phyloP scores from a whole-genome alignment of 53 echinoderm and acorn worm species.

The Antedon mediterranea region DNA sequence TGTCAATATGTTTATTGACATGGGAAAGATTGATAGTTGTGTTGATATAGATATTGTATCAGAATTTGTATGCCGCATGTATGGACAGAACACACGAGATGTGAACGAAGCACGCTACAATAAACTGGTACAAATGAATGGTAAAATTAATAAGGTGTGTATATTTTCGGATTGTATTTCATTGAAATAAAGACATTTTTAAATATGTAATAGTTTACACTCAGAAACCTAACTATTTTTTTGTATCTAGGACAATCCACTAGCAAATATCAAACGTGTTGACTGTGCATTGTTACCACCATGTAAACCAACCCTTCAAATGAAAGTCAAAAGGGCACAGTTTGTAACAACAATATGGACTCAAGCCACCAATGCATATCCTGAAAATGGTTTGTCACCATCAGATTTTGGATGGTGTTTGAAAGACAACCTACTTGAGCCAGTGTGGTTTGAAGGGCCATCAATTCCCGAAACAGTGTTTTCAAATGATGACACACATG shows the following conservation, averaged over 20 bases:
- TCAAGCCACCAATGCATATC: neutral
- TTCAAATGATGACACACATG: neutral
- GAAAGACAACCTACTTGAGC: neutral
- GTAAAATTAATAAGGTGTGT: slow-evolving; percentile 35
- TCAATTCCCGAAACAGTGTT: neutral
- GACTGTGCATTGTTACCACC: too few species aligned
- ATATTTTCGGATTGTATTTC: too few species aligned
- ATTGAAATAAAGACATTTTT: too few species aligned
- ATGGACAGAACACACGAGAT: slow-evolving; percentile 16
- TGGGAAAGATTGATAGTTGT: neutral
- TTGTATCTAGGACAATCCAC: slow-evolving; percentile 31
- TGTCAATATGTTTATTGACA: too few species aligned
- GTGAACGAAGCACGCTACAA: slow-evolving; percentile 35
- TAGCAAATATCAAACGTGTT: slow-evolving; percentile 34
- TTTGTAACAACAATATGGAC: neutral
- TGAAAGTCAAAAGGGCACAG: neutral
- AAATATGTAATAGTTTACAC: too few species aligned
- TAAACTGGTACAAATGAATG: slow-evolving; percentile 32
- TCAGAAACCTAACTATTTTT: too few species aligned
- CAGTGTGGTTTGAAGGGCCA: neutral
- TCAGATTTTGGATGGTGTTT: neutral
- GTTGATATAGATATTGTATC: slow-evolving; percentile 22
- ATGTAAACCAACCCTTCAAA: too few species aligned
- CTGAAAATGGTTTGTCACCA: neutral
- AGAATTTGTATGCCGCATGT: slow-evolving; percentile 35